Evolutionary conservation across 2,888 invertebrate genomes (phyloP), one percentile per base, ranked within the genome.

Genomic region (Amphipoea lucens): DNA sequence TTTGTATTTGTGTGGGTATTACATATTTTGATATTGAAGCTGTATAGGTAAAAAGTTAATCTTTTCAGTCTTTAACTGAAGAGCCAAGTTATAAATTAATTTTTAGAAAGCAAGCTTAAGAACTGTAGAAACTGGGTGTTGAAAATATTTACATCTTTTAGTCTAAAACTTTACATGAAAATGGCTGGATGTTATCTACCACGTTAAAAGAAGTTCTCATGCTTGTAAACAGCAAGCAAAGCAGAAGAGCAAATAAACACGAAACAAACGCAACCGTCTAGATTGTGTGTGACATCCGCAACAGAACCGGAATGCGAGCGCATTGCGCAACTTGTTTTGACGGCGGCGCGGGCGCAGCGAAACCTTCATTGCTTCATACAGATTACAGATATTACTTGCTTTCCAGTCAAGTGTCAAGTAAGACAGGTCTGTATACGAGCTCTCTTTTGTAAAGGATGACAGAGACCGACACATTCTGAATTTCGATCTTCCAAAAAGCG

Each of bases 281-380:
- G 70, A 67, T 77, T 73, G 83, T 88, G 90, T 91, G 92, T 91
- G 92, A 92, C 92, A 92, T 92, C 90, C 89, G 91, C 87, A 81
- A 86, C 84, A 88, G 83, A 88, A 84, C 88, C 83, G 94, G 94
- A 95, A 95, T 95, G 95, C 93, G 93, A 94, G 92, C 92, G 90
- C 85, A 93, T 96, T 96, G 94, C 94, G 93, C 93, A 95, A 95
- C 92, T 88, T 95, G 94, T 95, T 95, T 94, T 95, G 95, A 95
- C 94, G 94, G 92, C 85, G 48, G 79, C 83, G 79, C 79, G 74
- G 86, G 63, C 84, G 81, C 91, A 86, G 84, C 88, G 90, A 89
- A 91, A 90, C 90, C 91, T 92, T 91, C 91, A 91, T 92, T 93
- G 92, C 93, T 90, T 90, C 91, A 90, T 90, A 89, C 87, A 88